Percentiles rank a stretch among this genome's conserved stretches.
phyloP scores from a whole-genome alignment of 2,113 vertebrate genomes.

The Syngnathus scovelli region DNA sequence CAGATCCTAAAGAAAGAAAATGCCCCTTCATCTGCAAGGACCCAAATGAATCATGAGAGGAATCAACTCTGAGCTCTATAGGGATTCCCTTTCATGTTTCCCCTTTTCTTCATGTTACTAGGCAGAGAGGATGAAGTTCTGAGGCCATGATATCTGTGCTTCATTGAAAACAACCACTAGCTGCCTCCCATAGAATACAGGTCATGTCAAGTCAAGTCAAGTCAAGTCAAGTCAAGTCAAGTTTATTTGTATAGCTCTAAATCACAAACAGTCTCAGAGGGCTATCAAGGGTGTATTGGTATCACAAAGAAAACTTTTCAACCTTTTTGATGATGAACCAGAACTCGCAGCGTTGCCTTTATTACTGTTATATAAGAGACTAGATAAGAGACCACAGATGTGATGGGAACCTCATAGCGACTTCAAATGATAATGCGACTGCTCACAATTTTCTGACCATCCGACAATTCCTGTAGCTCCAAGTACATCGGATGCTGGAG shows the following conservation, averaged over 20 bases:
- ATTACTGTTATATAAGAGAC: background rate
- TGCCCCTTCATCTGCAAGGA: background rate
- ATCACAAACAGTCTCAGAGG: too few relatives aligned
- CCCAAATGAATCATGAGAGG: conserved; percentile 2
- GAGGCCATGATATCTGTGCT: background rate
- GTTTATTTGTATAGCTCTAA: too few relatives aligned
- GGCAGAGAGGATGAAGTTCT: background rate
- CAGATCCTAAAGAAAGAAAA: background rate
- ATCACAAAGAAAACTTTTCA: background rate
- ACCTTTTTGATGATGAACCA: background rate
- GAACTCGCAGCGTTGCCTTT: background rate
- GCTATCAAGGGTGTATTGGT: too few relatives aligned
- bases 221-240: too few relatives aligned
- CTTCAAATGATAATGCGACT: background rate
- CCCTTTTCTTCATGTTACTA: background rate
- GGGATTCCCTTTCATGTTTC: conserved; percentile 2
- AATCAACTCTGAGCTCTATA: conserved; percentile 4
- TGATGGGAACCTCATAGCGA: background rate
- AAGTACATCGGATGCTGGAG: background rate
- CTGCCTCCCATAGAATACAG: background rate
- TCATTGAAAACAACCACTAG: background rate
- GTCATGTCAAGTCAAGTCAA: too few relatives aligned
- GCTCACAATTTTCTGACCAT: background rate
- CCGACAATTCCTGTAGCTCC: background rate
- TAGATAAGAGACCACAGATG: background rate